phyloP scores from a whole-genome alignment of 2,113 vertebrate species.

The Prietella phreatophila region DNA sequence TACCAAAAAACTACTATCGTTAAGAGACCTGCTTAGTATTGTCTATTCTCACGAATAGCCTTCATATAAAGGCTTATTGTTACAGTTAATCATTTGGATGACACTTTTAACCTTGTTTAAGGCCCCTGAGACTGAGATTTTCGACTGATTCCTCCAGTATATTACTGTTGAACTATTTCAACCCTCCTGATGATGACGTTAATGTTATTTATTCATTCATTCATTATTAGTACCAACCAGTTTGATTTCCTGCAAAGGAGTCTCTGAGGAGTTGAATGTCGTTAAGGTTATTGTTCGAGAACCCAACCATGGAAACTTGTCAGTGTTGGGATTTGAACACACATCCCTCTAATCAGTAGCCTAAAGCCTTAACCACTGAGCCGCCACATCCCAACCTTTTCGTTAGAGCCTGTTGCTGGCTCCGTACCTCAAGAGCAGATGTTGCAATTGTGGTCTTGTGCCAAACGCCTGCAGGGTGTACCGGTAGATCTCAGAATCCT shows the following conservation, averaged over 20 bases:
- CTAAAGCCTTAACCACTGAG: neutral
- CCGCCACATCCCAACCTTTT: neutral
- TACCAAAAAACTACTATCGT: neutral
- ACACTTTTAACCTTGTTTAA: neutral
- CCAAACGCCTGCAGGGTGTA: constrained; percentile 63
- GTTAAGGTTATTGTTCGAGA: neutral
- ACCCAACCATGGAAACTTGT: neutral
- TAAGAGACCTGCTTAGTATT: neutral
- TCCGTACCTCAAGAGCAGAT: constrained; percentile 75
- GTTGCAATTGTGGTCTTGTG: constrained; percentile 63
- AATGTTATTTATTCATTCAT: neutral
- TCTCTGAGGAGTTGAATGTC: neutral
- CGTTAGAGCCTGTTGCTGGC: neutral
- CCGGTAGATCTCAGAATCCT: constrained; percentile 71
- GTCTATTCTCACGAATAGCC: neutral
- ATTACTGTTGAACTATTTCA: neutral
- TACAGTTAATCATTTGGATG: neutral
- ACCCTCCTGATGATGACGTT: neutral
- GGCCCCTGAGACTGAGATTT: neutral
- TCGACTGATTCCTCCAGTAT: neutral
- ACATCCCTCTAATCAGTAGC: neutral
- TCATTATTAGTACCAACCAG: neutral
- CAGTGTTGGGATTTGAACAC: neutral
- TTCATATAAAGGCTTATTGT: neutral
- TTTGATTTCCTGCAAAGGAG: neutral